These are phyloP conservation scores for Chrysomela aeneicollis DNA, from an alignment of 2,888 invertebrate genomes.

Conservation along the genomic window DNA sequence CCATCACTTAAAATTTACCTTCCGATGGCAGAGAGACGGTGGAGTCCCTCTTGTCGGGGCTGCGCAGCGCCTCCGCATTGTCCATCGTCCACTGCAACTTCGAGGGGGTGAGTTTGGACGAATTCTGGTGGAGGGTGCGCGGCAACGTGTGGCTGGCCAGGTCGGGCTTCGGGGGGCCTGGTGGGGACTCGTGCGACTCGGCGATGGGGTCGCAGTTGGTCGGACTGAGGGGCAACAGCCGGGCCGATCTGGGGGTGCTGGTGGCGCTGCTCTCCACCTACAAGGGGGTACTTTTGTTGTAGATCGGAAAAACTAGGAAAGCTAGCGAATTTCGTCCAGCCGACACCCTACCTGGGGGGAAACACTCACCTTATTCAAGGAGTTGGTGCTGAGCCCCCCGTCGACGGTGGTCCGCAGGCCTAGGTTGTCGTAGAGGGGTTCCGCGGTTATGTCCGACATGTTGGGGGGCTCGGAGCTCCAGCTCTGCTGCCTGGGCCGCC, in stretches of 20 bases:
- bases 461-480: slow-evolving; percentile 66
- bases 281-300: too few species aligned
- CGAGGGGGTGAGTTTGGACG: slow-evolving; percentile 50
- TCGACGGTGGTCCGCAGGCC: slow-evolving; percentile 86
- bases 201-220: slow-evolving; percentile 64
- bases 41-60: slow-evolving; percentile 61
- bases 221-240: slow-evolving; percentile 54
- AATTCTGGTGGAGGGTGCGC: slow-evolving; percentile 46
- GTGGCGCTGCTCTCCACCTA: slow-evolving; percentile 65
- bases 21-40: slow-evolving; percentile 45
- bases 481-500: slow-evolving; percentile 85
- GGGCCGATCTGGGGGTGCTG: slow-evolving; percentile 61
- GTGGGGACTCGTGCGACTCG: slow-evolving; percentile 64
- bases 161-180: slow-evolving; percentile 48
- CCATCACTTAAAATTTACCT: slow-evolving; percentile 31
- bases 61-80: slow-evolving; percentile 61
- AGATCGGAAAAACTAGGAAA: too few species aligned
- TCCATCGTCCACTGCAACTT: slow-evolving; percentile 57
- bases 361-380: slow-evolving; percentile 70
- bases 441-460: slow-evolving; percentile 61
- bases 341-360: too few species aligned
- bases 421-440: slow-evolving; percentile 87
- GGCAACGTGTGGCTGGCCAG: slow-evolving; percentile 59
- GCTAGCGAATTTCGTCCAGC: too few species aligned
- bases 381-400: slow-evolving; percentile 73